phyloP scores from a whole-genome alignment of 2,888 invertebrate species.

The Megamerina dolium region DNA sequence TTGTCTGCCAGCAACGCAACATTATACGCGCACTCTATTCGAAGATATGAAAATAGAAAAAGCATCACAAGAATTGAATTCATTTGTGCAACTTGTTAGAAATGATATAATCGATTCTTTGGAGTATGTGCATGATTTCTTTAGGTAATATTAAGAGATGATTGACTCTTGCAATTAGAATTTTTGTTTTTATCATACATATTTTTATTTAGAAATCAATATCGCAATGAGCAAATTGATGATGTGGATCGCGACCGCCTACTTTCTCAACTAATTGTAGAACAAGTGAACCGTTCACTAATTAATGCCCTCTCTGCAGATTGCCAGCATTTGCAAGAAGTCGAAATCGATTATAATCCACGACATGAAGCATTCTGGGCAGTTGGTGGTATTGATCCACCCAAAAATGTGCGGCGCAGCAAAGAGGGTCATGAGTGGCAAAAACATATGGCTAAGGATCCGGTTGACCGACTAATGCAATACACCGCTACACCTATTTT shows the following conservation, averaged over 20 bases:
- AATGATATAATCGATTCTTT: constrained; percentile 37
- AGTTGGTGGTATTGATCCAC: constrained; percentile 64
- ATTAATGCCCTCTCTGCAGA: constrained; percentile 56
- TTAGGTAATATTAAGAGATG: constrained; percentile 31
- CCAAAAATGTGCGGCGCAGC: constrained; percentile 48
- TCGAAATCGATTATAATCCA: constrained; percentile 69
- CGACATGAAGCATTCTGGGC: constrained; percentile 83
- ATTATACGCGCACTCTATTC: constrained; percentile 73
- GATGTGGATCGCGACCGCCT: constrained; percentile 29
- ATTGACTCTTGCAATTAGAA: neutral
- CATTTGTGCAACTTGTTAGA: constrained; percentile 25
- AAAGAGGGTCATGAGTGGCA: constrained; percentile 48
- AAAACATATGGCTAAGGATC: constrained; percentile 52
- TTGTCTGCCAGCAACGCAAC: constrained; percentile 63
- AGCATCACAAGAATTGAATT: constrained; percentile 16
- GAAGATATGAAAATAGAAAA: constrained; percentile 47
- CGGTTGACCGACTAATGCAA: constrained; percentile 62
- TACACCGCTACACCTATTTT: constrained; percentile 63
- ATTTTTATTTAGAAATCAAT: constrained; percentile 27
- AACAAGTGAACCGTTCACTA: constrained; percentile 66
- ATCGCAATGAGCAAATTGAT: constrained; percentile 18
- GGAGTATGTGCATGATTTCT: constrained; percentile 33
- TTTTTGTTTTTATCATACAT: neutral
- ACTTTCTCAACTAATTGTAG: constrained; percentile 51
- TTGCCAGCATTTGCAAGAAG: constrained; percentile 55